Percentiles rank a stretch among this genome's conserved stretches.
Evolutionary conservation across 2,113 vertebrate species (phyloP).

Genomic region (Diadophis punctatus): DNA sequence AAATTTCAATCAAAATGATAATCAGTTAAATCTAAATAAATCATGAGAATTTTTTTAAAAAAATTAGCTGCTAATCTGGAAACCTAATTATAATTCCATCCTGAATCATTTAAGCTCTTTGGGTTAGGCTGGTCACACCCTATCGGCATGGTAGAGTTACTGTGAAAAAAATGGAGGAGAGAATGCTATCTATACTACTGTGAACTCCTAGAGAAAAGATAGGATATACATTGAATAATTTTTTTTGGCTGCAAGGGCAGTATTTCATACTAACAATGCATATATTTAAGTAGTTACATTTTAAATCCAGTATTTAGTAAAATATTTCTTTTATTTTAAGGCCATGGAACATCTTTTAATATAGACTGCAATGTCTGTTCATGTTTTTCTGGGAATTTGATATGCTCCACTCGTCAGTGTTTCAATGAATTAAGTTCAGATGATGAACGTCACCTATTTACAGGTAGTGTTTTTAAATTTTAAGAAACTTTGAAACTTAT

Average conservation of each 20-base stretch:
- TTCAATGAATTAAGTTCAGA: slow-evolving; percentile 75
- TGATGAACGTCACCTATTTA: slow-evolving; percentile 77
- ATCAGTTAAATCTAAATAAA: not conserved
- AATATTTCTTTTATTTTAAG: slow-evolving; percentile 64
- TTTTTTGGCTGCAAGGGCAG: not conserved
- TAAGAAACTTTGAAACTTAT: not conserved
- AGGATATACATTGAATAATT: not conserved
- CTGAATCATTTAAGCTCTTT: not conserved
- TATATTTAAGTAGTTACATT: not conserved
- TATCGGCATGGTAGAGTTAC: not conserved
- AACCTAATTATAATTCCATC: not conserved
- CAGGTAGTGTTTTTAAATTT: slow-evolving; percentile 68
- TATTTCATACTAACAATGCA: not conserved
- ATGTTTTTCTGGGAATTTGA: slow-evolving; percentile 86
- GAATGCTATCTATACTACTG: not conserved
- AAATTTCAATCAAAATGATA: not conserved
- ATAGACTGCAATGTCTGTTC: slow-evolving; percentile 88
- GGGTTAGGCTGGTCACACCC: not conserved
- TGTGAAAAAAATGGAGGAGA: not conserved
- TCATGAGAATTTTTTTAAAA: not conserved
- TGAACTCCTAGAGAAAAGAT: not conserved
- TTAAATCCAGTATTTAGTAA: slow-evolving; percentile 1
- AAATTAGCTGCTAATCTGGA: not conserved
- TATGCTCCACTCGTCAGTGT: slow-evolving; percentile 86
- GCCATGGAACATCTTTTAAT: slow-evolving; percentile 83